These are phyloP conservation scores for Andinoacara biseriatus DNA, from an alignment of 2,113 vertebrate genomes.

Conservation along the genomic window DNA sequence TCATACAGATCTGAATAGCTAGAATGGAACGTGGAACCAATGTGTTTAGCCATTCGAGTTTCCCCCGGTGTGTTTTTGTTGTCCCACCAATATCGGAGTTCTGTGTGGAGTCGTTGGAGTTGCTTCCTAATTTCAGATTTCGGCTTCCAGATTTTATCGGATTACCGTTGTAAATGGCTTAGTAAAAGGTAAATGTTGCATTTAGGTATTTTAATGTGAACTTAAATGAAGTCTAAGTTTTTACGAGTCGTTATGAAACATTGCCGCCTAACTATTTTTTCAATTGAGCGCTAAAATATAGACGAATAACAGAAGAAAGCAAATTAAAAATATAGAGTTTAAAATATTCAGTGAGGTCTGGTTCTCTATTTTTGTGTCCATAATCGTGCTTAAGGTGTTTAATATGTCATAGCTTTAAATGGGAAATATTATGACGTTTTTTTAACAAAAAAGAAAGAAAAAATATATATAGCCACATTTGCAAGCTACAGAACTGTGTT, in stretches of 20 bases:
- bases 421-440: neutral
- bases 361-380: neutral
- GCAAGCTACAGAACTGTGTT: neutral
- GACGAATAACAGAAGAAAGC: neutral
- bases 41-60: constrained; percentile 18
- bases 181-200: neutral
- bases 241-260: neutral
- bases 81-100: neutral
- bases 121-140: neutral
- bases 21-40: constrained; percentile 37
- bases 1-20: neutral
- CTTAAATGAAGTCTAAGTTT: neutral
- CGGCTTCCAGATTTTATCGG: too few relatives aligned
- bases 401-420: neutral
- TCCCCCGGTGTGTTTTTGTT: constrained; percentile 57
- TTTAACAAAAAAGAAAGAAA: neutral
- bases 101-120: neutral
- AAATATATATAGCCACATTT: neutral
- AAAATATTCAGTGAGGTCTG: neutral
- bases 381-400: neutral
- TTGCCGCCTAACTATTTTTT: neutral
- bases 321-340: neutral
- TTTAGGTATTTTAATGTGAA: neutral
- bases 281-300: neutral
- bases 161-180: neutral